Evolutionary conservation across 2,113 vertebrate genomes (phyloP), one percentile per base, ranked within the genome.

Genomic region (Oreochromis spilurus): DNA sequence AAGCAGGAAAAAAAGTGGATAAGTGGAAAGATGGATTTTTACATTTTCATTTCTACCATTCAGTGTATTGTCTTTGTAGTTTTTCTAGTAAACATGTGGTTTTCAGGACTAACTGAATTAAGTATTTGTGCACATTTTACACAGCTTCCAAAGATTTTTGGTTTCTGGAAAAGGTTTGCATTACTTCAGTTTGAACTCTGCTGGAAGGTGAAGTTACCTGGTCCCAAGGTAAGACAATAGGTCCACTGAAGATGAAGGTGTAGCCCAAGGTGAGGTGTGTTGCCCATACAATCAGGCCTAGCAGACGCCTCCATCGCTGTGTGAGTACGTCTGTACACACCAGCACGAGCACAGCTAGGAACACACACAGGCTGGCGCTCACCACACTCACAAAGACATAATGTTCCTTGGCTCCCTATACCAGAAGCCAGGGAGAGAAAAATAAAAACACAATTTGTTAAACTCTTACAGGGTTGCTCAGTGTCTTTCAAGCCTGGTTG

Each of bases 241-340:
- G 52, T 0, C 88, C 70, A 21, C 95, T 93, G 91, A 97, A 97
- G 38, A 98, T 95, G 89, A 98, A 97, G 11, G 97, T 95, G 2
- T 96, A 98, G 90, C 97, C 98, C 90, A 99, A 94, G 0, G 93
- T 93, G 93, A 99, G 83, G 70, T 99, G 97, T 84, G 98, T 98
- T 92, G 95, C 90, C 97, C 98, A 99, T 45, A 97, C 95, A 9
- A 95, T 83, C 16, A 97, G 86, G 1, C 98, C 98, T 38, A 97
- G 96, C 4, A 96, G 82, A 1, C 48, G 91, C 9, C 98, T 97
- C 97, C 98, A 98, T 55, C 96, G 96, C 83, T 96, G 97, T 7
- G 97, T 94, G 0, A 98, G 95, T 14, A 96, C 95, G 45, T 98
- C 98, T 0, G 95, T 90, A 4, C 97, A 99, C 24, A 98, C 95